These are phyloP conservation scores for Oscheius sp. DNA, from an alignment of 1,140 invertebrate species.

Conservation along the genomic window DNA sequence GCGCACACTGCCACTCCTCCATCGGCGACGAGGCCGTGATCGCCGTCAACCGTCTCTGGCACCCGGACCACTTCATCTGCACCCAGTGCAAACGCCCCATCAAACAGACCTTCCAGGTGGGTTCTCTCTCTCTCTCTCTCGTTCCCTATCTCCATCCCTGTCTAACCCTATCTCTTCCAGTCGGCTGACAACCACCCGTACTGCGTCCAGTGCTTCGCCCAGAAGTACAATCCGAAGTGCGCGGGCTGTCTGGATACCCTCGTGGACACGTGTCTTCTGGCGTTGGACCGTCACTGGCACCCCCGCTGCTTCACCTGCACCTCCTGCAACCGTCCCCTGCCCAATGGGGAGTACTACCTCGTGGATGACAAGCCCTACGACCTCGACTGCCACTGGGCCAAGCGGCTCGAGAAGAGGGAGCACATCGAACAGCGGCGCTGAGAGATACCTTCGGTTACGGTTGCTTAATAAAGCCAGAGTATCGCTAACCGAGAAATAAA, in stretches of 20 bases:
- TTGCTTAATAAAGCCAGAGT: too few species aligned
- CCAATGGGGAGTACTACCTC: constrained; percentile 64
- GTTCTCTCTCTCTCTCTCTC: background rate
- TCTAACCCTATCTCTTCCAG: too few species aligned
- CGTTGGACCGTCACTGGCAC: constrained; percentile 93
- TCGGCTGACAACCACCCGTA: constrained; percentile 49
- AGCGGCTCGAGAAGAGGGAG: constrained; percentile 49
- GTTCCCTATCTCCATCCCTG: constrained; percentile 13
- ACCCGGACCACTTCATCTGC: constrained; percentile 55
- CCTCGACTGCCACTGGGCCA: constrained; percentile 55
- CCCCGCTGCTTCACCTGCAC: constrained; percentile 92
- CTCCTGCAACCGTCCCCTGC: constrained; percentile 72
- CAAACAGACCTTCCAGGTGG: constrained; percentile 56
- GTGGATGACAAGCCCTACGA: constrained; percentile 65
- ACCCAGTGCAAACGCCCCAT: constrained; percentile 53
- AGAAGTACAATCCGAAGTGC: constrained; percentile 56
- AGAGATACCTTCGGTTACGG: too few species aligned
- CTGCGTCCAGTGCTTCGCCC: constrained; percentile 54
- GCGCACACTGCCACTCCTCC: constrained; percentile 46
- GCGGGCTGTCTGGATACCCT: constrained; percentile 54
- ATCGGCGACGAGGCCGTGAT: constrained; percentile 54
- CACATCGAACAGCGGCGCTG: constrained; percentile 17
- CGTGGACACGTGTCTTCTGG: constrained; percentile 75
- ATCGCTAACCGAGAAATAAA: too few species aligned
- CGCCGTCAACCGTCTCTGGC: constrained; percentile 54